These are phyloP conservation scores for Tenthredo mesomela DNA, from an alignment of 2,888 invertebrate genomes.

Conservation along the genomic window DNA sequence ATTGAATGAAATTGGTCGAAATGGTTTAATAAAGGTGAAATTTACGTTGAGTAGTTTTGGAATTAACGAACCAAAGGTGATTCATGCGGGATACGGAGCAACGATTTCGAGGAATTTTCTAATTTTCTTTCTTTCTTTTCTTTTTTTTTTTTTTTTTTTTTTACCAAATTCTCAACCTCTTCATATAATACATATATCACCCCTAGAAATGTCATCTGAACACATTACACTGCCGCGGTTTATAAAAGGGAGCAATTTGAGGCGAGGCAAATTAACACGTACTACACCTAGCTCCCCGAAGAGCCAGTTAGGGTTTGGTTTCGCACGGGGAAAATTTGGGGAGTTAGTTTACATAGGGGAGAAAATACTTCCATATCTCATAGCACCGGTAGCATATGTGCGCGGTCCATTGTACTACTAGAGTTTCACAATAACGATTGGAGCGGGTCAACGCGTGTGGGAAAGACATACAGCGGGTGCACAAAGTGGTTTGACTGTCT, in stretches of 20 bases:
- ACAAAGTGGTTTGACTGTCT: constrained; percentile 64
- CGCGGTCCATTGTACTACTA: constrained; percentile 57
- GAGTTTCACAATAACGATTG: constrained; percentile 67
- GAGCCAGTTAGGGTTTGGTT: constrained; percentile 39
- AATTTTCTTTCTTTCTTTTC: too few relatives aligned
- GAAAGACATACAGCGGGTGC: constrained; percentile 67
- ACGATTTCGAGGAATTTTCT: background rate
- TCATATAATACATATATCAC: too few relatives aligned
- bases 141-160: too few relatives aligned
- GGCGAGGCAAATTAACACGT: constrained; percentile 43
- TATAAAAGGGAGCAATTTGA: constrained; percentile 8
- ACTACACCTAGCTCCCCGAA: constrained; percentile 33
- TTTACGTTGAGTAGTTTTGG: constrained; percentile 9
- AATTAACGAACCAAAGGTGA: constrained; percentile 18
- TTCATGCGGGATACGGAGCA: constrained; percentile 22
- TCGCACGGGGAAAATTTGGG: constrained; percentile 21
- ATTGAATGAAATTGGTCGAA: constrained; percentile 69
- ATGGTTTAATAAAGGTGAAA: constrained; percentile 61
- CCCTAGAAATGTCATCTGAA: background rate
- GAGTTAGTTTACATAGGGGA: constrained; percentile 19
- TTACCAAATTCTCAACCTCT: too few relatives aligned
- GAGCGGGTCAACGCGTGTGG: constrained; percentile 63
- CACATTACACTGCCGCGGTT: background rate
- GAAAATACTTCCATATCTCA: constrained; percentile 23
- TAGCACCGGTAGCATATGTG: constrained; percentile 63